A percentile compares a stretch with the other conserved stretches of the same genome.
These are phyloP conservation scores for Julus scanicus DNA, from an alignment of 2,888 invertebrate genomes.

Conservation along the genomic window DNA sequence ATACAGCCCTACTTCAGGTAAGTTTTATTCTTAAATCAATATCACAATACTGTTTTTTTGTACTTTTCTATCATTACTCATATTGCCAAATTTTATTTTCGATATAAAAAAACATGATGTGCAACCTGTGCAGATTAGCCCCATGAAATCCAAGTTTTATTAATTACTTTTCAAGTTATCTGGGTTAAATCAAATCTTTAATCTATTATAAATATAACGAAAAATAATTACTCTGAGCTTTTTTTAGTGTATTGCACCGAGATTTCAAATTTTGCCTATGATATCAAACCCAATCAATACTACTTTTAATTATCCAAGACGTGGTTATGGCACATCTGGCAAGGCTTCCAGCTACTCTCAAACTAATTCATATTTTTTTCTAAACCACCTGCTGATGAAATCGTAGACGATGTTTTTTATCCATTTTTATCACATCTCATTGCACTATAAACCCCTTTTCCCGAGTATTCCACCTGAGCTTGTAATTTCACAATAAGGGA, in stretches of 20 bases:
- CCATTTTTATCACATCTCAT: neutral
- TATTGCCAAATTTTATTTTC: too few relatives aligned
- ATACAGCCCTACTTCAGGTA: conserved; percentile 61
- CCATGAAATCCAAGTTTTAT: too few relatives aligned
- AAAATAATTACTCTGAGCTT: neutral
- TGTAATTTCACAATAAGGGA: conserved; percentile 15
- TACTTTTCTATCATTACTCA: too few relatives aligned
- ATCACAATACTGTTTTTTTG: too few relatives aligned
- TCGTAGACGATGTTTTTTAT: neutral
- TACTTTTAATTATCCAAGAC: neutral
- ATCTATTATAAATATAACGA: neutral
- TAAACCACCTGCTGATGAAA: conserved; percentile 20
- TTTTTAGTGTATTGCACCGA: neutral
- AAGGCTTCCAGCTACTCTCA: neutral
- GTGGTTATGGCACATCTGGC: neutral
- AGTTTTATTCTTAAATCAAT: neutral
- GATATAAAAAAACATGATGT: too few relatives aligned
- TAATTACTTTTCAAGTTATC: neutral
- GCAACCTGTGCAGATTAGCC: too few relatives aligned
- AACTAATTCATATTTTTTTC: conserved; percentile 6
- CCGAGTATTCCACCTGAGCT: neutral
- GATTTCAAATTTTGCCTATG: neutral
- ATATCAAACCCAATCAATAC: too few relatives aligned
- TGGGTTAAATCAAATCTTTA: too few relatives aligned
- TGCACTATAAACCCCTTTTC: neutral